Evolutionary conservation across 2,888 invertebrate genomes (phyloP), one percentile per base, ranked within the genome.

Genomic region (Amphipoea oculea): DNA sequence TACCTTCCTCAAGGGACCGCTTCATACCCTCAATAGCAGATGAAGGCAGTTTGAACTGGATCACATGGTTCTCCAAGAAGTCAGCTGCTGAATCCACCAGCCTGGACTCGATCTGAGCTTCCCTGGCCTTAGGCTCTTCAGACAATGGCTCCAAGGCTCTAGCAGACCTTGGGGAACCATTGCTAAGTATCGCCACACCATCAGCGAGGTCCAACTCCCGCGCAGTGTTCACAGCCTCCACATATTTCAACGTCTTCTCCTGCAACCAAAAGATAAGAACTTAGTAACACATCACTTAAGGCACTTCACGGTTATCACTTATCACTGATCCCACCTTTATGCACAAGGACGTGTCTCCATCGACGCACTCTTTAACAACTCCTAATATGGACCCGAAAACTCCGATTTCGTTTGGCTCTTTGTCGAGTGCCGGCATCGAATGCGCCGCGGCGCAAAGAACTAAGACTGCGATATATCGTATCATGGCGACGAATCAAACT

Each of bases 1-100:
- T 97, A 98, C 98, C 98, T 98, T 98, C 98, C 91, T 98, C 98
- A 82, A 98, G 97, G 57, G 98, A 98, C 83, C 98, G 97, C 93
- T 98, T 98, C 97, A 98, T 97, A 92, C 98, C 98, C 88, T 98
- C 97, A 89, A 98, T 97, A 79, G 98, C 97, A 66, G 98, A 97
- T 83, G 98, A 98, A 60, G 98, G 98, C 68, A 99, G 96, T 93
- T 98, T 98, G 93, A 99, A 98, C 94, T 99, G 98, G 87, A 99
- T 97, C 57, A 98, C 98, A 94, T 98, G 98, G 85, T 98, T 98
- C 90, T 98, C 98, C 89, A 99, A 96, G 97, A 98, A 98, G 88
- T 98, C 98, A 87, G 98, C 98, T 76, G 98, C 97, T 85, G 98
- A 97, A 91, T 99, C 98, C 78, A 98, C 97, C 84, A 99, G 97